phyloP scores from a whole-genome alignment of 1,140 invertebrate species.

The Formica selysi region DNA sequence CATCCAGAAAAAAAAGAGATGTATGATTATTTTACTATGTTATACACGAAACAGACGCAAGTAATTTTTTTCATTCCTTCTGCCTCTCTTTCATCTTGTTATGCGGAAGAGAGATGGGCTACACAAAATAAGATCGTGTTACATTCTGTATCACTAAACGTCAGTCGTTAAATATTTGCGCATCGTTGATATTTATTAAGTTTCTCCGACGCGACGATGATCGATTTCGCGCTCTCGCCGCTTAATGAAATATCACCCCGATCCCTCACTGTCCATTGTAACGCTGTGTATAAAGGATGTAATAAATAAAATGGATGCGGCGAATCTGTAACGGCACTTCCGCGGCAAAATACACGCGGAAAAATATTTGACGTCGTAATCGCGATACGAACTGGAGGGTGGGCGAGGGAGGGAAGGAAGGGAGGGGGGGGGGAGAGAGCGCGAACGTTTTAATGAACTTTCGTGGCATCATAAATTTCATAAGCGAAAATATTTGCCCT shows the following conservation, averaged over 20 bases:
- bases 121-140: conserved; percentile 19
- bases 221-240: conserved; percentile 47
- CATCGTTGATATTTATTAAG: conserved; percentile 54
- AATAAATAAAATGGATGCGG: conserved; percentile 62
- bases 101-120: background rate
- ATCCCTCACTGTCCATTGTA: conserved; percentile 56
- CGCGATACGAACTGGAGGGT: conserved; percentile 13
- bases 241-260: conserved; percentile 51
- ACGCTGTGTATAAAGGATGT: conserved; percentile 52
- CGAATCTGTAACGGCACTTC: conserved; percentile 44
- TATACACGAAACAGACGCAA: background rate
- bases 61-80: background rate
- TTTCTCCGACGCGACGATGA: conserved; percentile 26
- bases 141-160: background rate
- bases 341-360: conserved; percentile 24
- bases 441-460: conserved; percentile 53
- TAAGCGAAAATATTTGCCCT: conserved; percentile 61
- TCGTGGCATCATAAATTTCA: conserved; percentile 59
- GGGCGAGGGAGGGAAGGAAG: too few relatives aligned
- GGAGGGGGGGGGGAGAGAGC: background rate
- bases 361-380: conserved; percentile 58
- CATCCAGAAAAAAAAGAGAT: too few relatives aligned
- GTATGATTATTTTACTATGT: background rate
- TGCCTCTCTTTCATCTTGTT: background rate
- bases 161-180: conserved; percentile 53